phyloP scores from a whole-genome alignment of 1,140 invertebrate genomes.

The Atopsyche davidsoni region DNA sequence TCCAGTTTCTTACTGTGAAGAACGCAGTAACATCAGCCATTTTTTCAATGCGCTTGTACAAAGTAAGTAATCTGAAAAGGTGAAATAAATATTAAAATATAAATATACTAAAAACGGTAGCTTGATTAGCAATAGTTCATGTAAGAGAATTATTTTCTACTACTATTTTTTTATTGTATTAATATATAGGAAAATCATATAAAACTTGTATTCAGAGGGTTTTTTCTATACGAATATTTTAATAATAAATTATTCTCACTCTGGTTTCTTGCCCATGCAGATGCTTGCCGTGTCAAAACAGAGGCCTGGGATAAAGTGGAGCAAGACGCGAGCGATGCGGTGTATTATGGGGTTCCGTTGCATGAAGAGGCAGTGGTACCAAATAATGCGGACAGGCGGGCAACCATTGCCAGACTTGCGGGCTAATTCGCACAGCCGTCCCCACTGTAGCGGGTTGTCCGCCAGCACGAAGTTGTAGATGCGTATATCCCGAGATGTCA shows the following conservation, averaged over 20 bases:
- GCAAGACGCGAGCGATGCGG: slow-evolving; percentile 39
- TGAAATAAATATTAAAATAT: not conserved
- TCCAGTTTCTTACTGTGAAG: slow-evolving; percentile 62
- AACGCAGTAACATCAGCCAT: slow-evolving; percentile 60
- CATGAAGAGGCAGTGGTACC: slow-evolving; percentile 53
- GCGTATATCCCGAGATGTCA: slow-evolving; percentile 31
- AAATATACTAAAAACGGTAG: not conserved
- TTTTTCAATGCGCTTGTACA: slow-evolving; percentile 63
- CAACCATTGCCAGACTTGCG: slow-evolving; percentile 38
- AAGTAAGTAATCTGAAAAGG: slow-evolving; percentile 52
- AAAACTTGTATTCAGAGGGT: too few relatives aligned
- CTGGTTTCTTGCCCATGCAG: slow-evolving; percentile 44
- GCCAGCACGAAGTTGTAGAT: slow-evolving; percentile 45
- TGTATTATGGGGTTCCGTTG: slow-evolving; percentile 47
- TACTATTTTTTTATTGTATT: too few relatives aligned
- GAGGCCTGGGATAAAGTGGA: slow-evolving; percentile 51
- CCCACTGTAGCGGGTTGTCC: slow-evolving; percentile 42
- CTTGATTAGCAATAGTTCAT: too few relatives aligned
- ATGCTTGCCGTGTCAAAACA: slow-evolving; percentile 44
- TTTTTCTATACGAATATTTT: too few relatives aligned
- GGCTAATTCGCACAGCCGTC: slow-evolving; percentile 39
- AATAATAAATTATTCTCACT: slow-evolving; percentile 42
- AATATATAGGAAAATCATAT: too few relatives aligned
- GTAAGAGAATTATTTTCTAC: too few relatives aligned
- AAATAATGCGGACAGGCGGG: slow-evolving; percentile 43